Percentiles rank a stretch among this genome's conserved stretches.
Conservation (phyloP, 2,113 vertebrate species). For the Amazona vittata region DNA sequence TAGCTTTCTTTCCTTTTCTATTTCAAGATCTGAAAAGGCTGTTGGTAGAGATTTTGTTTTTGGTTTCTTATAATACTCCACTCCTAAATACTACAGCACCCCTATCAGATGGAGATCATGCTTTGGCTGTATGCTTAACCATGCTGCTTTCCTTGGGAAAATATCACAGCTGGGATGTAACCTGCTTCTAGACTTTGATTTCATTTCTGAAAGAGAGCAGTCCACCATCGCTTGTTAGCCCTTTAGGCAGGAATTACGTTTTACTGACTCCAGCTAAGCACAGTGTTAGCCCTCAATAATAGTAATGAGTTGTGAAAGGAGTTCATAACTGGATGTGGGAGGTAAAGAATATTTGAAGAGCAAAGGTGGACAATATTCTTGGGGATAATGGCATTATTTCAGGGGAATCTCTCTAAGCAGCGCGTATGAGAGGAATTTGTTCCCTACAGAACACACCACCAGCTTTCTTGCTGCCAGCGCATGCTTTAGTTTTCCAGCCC, state of each 20-base stretch:
- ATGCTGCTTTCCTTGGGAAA: conserved; percentile 31
- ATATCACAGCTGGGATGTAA: conserved; percentile 32
- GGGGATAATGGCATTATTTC: background rate
- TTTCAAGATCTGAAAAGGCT: background rate
- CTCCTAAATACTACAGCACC: background rate
- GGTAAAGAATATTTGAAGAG: conserved; percentile 24
- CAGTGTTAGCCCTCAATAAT: background rate
- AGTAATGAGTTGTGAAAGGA: conserved; percentile 31
- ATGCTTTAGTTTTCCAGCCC: background rate
- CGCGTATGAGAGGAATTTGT: background rate
- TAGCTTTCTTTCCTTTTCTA: background rate
- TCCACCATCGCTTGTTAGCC: conserved; percentile 3
- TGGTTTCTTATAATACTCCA: background rate
- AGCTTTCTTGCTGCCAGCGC: background rate
- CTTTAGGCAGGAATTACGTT: background rate
- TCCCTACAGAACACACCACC: background rate
- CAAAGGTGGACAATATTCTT: conserved; percentile 10
- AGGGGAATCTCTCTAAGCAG: background rate
- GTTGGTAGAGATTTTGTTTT: background rate
- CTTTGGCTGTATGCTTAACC: background rate
- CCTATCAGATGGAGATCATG: background rate
- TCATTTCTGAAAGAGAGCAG: background rate
- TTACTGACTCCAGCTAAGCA: background rate
- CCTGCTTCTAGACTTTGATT: conserved; percentile 24
- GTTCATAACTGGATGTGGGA: conserved; percentile 11